Conservation (phyloP, 1,140 invertebrate genomes). For the Macrotrachela quadricornifera region DNA sequence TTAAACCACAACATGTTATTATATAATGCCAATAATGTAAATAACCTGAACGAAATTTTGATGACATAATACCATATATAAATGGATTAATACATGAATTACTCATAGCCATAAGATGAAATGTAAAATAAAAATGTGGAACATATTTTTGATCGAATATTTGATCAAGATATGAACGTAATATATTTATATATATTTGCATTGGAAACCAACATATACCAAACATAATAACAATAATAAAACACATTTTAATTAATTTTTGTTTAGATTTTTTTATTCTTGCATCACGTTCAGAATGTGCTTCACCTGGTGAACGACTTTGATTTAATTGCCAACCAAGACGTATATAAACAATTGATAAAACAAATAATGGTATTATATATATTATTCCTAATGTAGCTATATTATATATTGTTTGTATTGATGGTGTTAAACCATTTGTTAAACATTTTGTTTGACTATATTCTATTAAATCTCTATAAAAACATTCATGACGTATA, state of each 20-base stretch:
- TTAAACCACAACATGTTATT: too few species aligned
- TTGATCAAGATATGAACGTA: neutral
- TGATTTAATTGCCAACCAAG: neutral
- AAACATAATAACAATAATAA: conserved; percentile 5
- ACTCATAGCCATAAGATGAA: conserved; percentile 3
- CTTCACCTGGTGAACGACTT: conserved; percentile 2
- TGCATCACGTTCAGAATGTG: neutral
- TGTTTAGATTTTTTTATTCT: conserved; percentile 3
- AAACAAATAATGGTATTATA: too few species aligned
- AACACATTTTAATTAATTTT: conserved; percentile 8
- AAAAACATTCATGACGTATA: too few species aligned
- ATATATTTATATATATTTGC: conserved; percentile 2
- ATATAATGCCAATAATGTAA: neutral
- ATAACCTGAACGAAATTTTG: neutral
- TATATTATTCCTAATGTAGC: too few species aligned
- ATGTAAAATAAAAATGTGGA: conserved; percentile 1
- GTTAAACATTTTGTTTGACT: too few species aligned
- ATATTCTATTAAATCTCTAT: too few species aligned
- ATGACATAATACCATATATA: conserved; percentile 1
- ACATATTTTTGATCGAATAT: neutral
- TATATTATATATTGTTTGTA: too few species aligned
- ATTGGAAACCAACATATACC: conserved; percentile 5
- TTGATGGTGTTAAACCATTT: too few species aligned
- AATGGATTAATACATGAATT: conserved; percentile 5
- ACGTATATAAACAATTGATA: too few species aligned